Evolutionary conservation across 2,113 vertebrate species (phyloP).

Genomic region (Rhipidura dahli): DNA sequence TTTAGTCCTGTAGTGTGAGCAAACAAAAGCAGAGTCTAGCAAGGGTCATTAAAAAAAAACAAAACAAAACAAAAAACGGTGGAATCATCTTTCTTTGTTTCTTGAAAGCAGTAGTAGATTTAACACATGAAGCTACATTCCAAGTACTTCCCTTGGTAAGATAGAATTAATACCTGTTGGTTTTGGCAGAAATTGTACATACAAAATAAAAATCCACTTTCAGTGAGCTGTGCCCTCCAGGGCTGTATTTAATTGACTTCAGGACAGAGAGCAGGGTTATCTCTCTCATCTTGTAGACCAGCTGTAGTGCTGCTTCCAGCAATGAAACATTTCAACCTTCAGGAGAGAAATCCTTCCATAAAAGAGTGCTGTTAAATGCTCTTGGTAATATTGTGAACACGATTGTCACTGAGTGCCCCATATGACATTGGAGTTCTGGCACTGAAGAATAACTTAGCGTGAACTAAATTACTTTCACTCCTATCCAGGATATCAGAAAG

Average conservation of each 20-base stretch:
- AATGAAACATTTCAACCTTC: not conserved
- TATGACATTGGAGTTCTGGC: not conserved
- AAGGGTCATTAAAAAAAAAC: not conserved
- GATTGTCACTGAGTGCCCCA: not conserved
- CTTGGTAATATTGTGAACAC: not conserved
- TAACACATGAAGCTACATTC: not conserved
- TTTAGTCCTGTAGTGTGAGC: not conserved
- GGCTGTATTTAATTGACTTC: not conserved
- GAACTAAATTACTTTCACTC: conserved; percentile 9
- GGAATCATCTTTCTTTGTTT: not conserved
- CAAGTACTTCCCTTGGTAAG: not conserved
- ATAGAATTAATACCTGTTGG: not conserved
- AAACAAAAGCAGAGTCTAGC: not conserved
- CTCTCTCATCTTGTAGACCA: not conserved
- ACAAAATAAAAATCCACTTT: not conserved
- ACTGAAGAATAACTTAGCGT: not conserved
- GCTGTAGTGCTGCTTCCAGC: not conserved
- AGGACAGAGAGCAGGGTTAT: not conserved
- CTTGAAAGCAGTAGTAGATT: not conserved
- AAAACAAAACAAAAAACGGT: not conserved
- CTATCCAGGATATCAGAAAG: not conserved
- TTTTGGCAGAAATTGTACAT: not conserved
- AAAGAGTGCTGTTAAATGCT: not conserved
- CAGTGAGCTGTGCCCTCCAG: not conserved
- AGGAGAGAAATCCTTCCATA: not conserved